Conservation (phyloP, 2,888 invertebrate genomes). For the Melanargia galathea region DNA sequence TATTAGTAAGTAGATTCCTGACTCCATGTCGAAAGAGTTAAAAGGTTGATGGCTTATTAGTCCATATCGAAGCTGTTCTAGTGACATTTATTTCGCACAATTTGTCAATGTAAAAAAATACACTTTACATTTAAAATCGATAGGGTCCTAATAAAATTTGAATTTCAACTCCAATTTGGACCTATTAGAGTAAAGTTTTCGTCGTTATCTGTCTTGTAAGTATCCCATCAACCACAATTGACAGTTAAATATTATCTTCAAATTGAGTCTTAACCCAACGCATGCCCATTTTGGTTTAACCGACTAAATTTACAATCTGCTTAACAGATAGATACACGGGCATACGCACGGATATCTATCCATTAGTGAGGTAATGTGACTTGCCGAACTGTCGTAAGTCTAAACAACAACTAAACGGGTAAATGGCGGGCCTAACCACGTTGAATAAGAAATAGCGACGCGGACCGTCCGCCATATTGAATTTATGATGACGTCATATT, state of each 20-base stretch:
- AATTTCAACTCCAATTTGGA: no score
- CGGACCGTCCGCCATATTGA: slow-evolving; percentile 3
- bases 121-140: no score
- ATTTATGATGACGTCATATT: not conserved
- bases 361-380: slow-evolving; percentile 45
- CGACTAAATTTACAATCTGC: slow-evolving; percentile 57
- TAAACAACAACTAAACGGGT: slow-evolving; percentile 33
- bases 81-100: no score
- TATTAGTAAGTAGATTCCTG: no score
- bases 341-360: slow-evolving; percentile 47
- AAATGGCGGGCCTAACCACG: slow-evolving; percentile 4
- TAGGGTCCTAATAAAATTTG: no score
- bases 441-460: slow-evolving; percentile 21
- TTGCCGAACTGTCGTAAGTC: slow-evolving; percentile 41
- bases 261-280: slow-evolving; percentile 46
- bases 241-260: slow-evolving; percentile 52
- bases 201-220: not conserved
- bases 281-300: slow-evolving; percentile 55
- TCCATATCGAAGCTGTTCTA: no score
- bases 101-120: no score
- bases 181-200: not conserved
- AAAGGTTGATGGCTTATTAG: no score
- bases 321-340: slow-evolving; percentile 53
- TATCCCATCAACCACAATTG: slow-evolving; percentile 23
- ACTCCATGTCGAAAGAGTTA: no score